Evolutionary conservation across 2,797 vertebrate species (phyloP).

Genomic region (Onychomys arenicola): DNA sequence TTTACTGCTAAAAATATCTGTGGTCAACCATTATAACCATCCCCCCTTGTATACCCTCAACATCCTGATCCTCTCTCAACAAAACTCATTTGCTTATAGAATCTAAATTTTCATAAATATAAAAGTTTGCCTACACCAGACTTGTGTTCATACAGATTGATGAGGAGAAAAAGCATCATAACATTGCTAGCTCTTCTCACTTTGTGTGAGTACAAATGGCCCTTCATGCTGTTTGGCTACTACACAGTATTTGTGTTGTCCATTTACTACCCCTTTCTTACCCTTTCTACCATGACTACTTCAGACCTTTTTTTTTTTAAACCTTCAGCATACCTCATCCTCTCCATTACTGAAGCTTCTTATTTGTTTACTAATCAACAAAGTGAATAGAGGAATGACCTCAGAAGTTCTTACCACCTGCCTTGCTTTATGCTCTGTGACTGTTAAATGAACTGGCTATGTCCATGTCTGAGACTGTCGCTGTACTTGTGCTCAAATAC

Average conservation of each 20-base stretch:
- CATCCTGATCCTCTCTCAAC: background rate
- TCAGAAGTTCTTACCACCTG: background rate
- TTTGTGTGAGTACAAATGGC: background rate
- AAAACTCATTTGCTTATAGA: background rate
- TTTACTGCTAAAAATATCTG: slow-evolving; percentile 14
- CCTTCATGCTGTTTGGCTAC: background rate
- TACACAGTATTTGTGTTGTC: background rate
- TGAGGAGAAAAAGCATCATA: background rate
- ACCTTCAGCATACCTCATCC: background rate
- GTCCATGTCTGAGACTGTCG: background rate
- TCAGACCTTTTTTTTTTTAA: slow-evolving; percentile 8
- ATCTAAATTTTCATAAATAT: background rate
- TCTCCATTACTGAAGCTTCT: background rate
- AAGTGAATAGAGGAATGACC: background rate
- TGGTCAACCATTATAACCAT: background rate
- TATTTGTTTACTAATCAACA: background rate
- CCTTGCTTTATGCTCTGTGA: slow-evolving; percentile 13
- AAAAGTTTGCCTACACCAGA: background rate
- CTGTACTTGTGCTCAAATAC: background rate
- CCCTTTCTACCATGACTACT: background rate
- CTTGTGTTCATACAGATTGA: background rate
- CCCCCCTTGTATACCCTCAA: background rate
- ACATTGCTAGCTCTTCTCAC: background rate
- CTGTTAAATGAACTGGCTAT: background rate
- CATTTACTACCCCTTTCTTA: background rate